Percentiles rank a stretch among this genome's conserved stretches.
Evolutionary conservation across 2,113 vertebrate genomes (phyloP).

Genomic region (Mirza zaza): DNA sequence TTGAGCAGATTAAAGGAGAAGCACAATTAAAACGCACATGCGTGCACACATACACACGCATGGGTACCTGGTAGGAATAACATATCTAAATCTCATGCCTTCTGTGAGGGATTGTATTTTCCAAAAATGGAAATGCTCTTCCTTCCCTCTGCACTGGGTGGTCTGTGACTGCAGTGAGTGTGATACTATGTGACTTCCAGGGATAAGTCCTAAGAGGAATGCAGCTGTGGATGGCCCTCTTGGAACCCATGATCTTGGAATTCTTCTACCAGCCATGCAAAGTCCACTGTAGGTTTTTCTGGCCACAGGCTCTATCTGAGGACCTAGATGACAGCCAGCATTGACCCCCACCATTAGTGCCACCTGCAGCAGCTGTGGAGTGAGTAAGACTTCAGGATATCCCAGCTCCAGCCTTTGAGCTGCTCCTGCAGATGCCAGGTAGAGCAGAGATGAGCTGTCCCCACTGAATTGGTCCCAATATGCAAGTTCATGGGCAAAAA

Average conservation of each 20-base stretch:
- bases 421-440: rapidly evolving
- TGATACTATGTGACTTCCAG: not conserved
- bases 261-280: not conserved
- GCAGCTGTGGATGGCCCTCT: not conserved
- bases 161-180: not conserved
- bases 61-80: not conserved
- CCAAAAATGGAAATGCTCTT: not conserved
- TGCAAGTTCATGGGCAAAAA: not conserved
- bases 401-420: not conserved
- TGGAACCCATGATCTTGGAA: not conserved
- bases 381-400: not conserved
- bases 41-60: not conserved
- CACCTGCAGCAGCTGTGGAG: not conserved
- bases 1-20: slow-evolving; percentile 10
- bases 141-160: not conserved
- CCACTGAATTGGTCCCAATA: not conserved
- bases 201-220: not conserved
- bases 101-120: not conserved
- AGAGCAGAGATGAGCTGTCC: not conserved
- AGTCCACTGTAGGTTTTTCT: not conserved
- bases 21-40: not conserved
- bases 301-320: not conserved
- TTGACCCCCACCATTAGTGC: not conserved
- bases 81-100: not conserved
- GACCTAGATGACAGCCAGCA: not conserved